phyloP scores from a whole-genome alignment of 2,113 vertebrate genomes.

The Nothobranchius kuhntae region DNA sequence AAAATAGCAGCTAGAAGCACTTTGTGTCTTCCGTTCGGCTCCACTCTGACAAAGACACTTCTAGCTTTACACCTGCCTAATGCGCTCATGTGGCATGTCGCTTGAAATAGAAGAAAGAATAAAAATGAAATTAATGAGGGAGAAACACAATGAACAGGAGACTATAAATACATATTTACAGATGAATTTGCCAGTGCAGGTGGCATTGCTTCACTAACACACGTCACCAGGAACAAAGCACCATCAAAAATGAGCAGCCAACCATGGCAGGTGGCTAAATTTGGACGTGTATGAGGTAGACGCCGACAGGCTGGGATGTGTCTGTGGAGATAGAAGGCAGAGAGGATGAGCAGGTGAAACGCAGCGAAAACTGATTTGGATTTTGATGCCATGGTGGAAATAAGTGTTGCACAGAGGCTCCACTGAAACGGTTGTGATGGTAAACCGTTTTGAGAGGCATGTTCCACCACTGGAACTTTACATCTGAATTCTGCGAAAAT shows the following conservation, averaged over 20 bases:
- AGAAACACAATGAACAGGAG: slow-evolving; percentile 25
- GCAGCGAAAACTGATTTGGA: slow-evolving; percentile 33
- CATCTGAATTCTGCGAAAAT: slow-evolving; percentile 41
- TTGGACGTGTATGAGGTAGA: slow-evolving; percentile 57
- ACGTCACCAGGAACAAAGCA: slow-evolving; percentile 46
- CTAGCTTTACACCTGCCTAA: slow-evolving; percentile 22
- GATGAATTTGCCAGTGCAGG: slow-evolving; percentile 58
- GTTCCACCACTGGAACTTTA: slow-evolving; percentile 56
- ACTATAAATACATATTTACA: slow-evolving; percentile 32
- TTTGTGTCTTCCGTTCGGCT: slow-evolving; percentile 9
- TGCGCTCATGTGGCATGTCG: slow-evolving; percentile 36
- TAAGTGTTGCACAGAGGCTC: slow-evolving; percentile 27
- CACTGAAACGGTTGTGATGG: slow-evolving; percentile 27
- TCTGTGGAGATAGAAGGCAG: slow-evolving; percentile 16
- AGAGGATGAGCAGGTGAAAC: slow-evolving; percentile 27
- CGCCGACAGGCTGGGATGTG: slow-evolving; percentile 37
- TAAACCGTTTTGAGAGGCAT: slow-evolving; percentile 17
- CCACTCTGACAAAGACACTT: slow-evolving; percentile 30
- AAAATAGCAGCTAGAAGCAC: background rate
- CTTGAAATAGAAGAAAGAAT: slow-evolving; percentile 59
- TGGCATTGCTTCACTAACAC: slow-evolving; percentile 42
- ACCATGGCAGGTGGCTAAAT: slow-evolving; percentile 72
- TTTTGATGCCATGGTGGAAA: slow-evolving; percentile 46
- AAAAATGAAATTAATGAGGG: slow-evolving; percentile 27
- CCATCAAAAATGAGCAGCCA: slow-evolving; percentile 75